These are phyloP conservation scores for Mycteria americana DNA, from an alignment of 2,797 vertebrate genomes.

Conservation along the genomic window DNA sequence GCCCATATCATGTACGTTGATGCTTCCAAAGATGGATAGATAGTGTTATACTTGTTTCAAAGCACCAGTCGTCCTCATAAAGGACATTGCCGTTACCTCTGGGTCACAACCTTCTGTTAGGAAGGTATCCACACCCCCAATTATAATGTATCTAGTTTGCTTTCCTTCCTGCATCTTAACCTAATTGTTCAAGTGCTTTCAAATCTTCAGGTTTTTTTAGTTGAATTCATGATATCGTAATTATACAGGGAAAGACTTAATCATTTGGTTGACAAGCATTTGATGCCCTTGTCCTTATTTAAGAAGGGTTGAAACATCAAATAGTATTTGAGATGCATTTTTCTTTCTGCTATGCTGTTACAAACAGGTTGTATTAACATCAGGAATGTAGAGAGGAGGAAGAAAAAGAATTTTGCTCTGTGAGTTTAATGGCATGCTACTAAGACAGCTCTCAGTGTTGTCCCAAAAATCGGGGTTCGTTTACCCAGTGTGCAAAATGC, in stretches of 20 bases:
- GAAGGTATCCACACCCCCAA: neutral
- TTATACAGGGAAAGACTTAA: neutral
- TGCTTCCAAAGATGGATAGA: neutral
- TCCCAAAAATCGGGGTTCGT: too few species aligned
- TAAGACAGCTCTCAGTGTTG: neutral
- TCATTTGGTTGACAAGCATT: neutral
- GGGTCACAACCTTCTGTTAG: neutral
- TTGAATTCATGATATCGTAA: neutral
- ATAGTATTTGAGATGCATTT: neutral
- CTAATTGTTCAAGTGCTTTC: neutral
- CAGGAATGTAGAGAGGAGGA: neutral
- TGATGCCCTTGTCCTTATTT: neutral
- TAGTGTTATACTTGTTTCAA: neutral
- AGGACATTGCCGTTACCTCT: neutral
- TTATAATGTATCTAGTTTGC: neutral
- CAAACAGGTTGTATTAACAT: neutral
- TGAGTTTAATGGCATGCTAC: neutral
- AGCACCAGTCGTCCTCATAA: neutral
- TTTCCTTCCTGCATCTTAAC: neutral
- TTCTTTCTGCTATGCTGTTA: neutral
- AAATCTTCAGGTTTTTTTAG: neutral
- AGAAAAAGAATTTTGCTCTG: neutral
- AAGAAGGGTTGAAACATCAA: neutral
- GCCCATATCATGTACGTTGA: neutral
- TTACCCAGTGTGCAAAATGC: too few species aligned